Evolutionary conservation across 2,888 invertebrate genomes (phyloP).

Genomic region (Venustoraphidia nigricollis): DNA sequence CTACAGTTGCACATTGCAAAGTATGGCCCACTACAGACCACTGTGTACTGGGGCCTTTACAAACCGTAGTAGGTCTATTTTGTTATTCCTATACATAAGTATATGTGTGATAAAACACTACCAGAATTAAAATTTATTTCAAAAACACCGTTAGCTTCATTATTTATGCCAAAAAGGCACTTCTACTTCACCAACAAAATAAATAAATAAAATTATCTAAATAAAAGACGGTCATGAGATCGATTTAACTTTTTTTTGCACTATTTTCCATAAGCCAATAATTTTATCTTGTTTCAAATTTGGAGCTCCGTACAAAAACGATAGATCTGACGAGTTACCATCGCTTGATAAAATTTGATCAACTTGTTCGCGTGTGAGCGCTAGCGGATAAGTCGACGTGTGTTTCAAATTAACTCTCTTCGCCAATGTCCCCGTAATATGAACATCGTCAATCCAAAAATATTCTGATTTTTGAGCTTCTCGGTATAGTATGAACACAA

Average conservation of each 20-base stretch:
- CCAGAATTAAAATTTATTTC: too few relatives aligned
- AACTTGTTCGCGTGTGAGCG: background rate
- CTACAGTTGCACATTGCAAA: too few relatives aligned
- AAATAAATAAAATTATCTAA: too few relatives aligned
- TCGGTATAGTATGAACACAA: conserved; percentile 33
- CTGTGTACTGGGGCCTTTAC: too few relatives aligned
- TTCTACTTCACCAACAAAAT: too few relatives aligned
- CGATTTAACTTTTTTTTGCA: conserved; percentile 10
- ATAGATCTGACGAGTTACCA: conserved; percentile 2
- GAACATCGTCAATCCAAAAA: conserved; percentile 64
- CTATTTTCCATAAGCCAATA: conserved; percentile 32
- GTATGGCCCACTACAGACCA: too few relatives aligned
- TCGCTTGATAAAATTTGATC: conserved; percentile 4
- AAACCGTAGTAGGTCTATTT: too few relatives aligned
- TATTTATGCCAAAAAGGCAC: too few relatives aligned
- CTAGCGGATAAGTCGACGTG: conserved; percentile 23
- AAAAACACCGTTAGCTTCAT: too few relatives aligned
- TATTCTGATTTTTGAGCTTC: conserved; percentile 39
- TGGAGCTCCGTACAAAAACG: conserved; percentile 38
- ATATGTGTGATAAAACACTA: too few relatives aligned
- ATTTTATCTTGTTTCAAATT: conserved; percentile 33
- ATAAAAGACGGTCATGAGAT: too few relatives aligned
- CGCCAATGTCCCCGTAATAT: conserved; percentile 47
- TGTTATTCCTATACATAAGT: too few relatives aligned
- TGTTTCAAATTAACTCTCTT: conserved; percentile 37